Evolutionary conservation across 37 sponge, comb jelly and placozoan species (phyloP), one percentile per base, ranked within the genome.

Genomic region (Amphimedon queenslandica): DNA sequence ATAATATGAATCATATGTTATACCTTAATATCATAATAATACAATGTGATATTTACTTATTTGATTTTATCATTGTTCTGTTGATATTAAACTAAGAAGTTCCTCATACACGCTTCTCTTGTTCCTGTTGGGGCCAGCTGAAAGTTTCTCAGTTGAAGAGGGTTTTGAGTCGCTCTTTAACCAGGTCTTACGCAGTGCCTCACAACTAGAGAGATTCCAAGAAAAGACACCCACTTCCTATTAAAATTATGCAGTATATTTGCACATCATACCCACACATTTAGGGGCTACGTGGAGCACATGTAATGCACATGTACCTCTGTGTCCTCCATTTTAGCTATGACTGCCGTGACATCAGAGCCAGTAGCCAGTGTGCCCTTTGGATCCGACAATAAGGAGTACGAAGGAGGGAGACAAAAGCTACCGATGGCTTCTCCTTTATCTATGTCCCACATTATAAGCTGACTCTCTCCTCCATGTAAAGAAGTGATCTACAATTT

Each of bases 401-500:
- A 39, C 21, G 42, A 40, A 2, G 70, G 36, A 41, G 76, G 76
- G 3, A 64, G 47, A 23, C 40, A 35, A 2, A 75, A 47, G 29
- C 4, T 28, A 63, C 77, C 76, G 0, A 76, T 34, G 31, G 67
- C 67, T 30, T 71, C 34, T 31, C 58, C 21, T 29, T 84, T 37
- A 3, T 1, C 34, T 8, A 60, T 25, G 36, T 64, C 71, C 84
- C 84, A 84, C 8, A 84, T 16, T 23, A 84, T 27, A n/a, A 71
- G 23, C 6, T 57, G 27, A 20, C 84, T 77, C 76, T 77, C n/a
- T n/a, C n/a, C 55, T n/a, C 2, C 67, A 64, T 82, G 82, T 1
- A 69, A 57, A 37, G 82, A 66, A 11, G 29, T 31, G 0, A 82
- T 40, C 82, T 82, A 40, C 2, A 58, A n/a, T n/a, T n/a, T n/a